phyloP scores from a whole-genome alignment of 2,797 vertebrate species.

The Dryobates pubescens region DNA sequence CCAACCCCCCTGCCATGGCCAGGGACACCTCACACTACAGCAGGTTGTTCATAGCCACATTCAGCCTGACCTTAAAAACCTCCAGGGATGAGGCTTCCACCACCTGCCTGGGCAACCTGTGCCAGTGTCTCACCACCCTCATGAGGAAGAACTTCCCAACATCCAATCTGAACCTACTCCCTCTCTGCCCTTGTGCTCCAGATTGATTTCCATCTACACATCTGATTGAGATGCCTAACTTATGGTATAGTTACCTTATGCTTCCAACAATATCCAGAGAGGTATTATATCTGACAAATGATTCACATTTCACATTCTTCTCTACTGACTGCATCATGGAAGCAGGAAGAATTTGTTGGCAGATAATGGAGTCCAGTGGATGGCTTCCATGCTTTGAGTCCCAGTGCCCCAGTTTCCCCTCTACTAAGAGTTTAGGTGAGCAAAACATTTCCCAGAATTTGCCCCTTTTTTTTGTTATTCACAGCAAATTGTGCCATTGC shows the following conservation, averaged over 20 bases:
- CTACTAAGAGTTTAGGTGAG: not conserved
- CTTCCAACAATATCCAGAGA: not conserved
- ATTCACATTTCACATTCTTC: not conserved
- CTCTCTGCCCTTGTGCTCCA: not conserved
- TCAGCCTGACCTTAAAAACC: no score
- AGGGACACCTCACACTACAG: no score
- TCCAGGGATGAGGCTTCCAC: no score
- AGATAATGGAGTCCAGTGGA: not conserved
- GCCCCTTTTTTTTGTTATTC: not conserved
- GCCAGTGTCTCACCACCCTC: no score
- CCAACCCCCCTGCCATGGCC: no score
- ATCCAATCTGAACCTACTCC: no score
- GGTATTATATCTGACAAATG: accelerated
- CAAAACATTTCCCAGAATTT: not conserved
- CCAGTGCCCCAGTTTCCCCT: not conserved
- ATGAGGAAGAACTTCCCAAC: no score
- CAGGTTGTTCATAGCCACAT: no score
- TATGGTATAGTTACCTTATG: not conserved
- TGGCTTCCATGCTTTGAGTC: not conserved
- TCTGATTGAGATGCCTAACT: not conserved
- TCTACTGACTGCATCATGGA: not conserved
- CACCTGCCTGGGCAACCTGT: no score
- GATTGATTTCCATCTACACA: not conserved
- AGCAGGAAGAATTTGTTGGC: not conserved
- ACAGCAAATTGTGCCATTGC: not conserved